These are phyloP conservation scores for Ondatra zibethicus DNA, from an alignment of 2,113 vertebrate species.

Conservation along the genomic window DNA sequence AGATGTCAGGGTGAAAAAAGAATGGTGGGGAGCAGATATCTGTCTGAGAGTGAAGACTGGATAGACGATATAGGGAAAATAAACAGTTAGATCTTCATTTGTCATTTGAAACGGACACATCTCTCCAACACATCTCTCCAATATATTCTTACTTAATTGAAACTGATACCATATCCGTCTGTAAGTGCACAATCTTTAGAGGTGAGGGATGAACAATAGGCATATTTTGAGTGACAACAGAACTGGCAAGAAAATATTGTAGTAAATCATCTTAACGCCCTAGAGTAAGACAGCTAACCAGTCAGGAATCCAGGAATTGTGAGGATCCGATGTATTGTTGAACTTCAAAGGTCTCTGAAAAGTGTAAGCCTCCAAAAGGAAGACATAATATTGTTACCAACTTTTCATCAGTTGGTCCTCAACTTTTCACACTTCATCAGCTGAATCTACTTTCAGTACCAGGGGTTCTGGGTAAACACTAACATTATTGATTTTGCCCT, in stretches of 20 bases:
- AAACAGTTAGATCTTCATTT: background rate
- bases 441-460: slow-evolving; percentile 5
- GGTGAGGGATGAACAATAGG: background rate
- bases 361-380: background rate
- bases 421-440: slow-evolving; percentile 48
- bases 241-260: background rate
- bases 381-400: background rate
- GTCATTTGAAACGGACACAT: background rate
- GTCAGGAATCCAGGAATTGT: background rate
- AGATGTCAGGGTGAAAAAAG: background rate
- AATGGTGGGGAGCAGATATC: background rate
- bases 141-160: background rate
- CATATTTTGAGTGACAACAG: background rate
- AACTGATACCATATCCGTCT: background rate
- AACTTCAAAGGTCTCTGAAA: background rate
- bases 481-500: background rate
- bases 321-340: background rate
- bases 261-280: background rate
- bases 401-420: background rate
- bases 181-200: background rate
- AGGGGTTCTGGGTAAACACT: background rate
- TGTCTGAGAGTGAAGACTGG: background rate
- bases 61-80: background rate
- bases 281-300: background rate
- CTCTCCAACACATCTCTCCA: background rate